phyloP scores from a whole-genome alignment of 1,140 invertebrate species.

The Eumaeus atala region DNA sequence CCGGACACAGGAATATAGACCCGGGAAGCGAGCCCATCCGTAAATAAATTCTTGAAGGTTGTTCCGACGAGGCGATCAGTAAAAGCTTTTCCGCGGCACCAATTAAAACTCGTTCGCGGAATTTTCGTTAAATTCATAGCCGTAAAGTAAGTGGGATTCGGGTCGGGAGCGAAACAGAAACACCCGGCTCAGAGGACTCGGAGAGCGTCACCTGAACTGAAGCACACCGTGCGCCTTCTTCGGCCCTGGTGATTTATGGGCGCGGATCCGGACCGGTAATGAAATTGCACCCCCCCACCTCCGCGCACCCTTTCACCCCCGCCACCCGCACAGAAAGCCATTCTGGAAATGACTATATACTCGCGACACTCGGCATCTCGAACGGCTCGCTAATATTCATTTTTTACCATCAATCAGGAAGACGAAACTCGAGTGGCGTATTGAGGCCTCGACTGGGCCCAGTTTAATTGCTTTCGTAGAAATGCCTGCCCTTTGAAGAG shows the following conservation, averaged over 20 bases:
- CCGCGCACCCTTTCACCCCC: slow-evolving; percentile 25
- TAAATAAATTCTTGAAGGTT: slow-evolving; percentile 28
- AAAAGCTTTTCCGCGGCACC: slow-evolving; percentile 44
- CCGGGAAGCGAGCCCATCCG: slow-evolving; percentile 20
- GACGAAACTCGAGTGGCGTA: slow-evolving; percentile 17
- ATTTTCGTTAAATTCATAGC: slow-evolving; percentile 54
- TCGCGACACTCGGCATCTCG: slow-evolving; percentile 26
- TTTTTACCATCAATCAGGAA: slow-evolving; percentile 38
- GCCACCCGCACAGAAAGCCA: slow-evolving; percentile 40
- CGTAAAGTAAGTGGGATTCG: slow-evolving; percentile 63
- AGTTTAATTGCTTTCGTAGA: slow-evolving; percentile 45
- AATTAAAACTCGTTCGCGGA: slow-evolving; percentile 58
- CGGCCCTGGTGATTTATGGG: slow-evolving; percentile 75
- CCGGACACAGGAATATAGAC: slow-evolving; percentile 24
- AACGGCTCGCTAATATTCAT: slow-evolving; percentile 37
- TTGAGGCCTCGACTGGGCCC: slow-evolving; percentile 35
- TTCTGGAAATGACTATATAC: slow-evolving; percentile 71
- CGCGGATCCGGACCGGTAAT: slow-evolving; percentile 74
- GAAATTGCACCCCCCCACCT: slow-evolving; percentile 65
- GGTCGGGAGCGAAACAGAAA: slow-evolving; percentile 55
- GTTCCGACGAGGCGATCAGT: slow-evolving; percentile 19
- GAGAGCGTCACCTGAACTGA: slow-evolving; percentile 65
- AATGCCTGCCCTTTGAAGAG: slow-evolving; percentile 37
- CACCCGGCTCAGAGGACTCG: slow-evolving; percentile 55
- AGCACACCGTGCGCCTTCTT: slow-evolving; percentile 50